Conservation (phyloP, 1,140 invertebrate genomes). For the Drosophila simulans region DNA sequence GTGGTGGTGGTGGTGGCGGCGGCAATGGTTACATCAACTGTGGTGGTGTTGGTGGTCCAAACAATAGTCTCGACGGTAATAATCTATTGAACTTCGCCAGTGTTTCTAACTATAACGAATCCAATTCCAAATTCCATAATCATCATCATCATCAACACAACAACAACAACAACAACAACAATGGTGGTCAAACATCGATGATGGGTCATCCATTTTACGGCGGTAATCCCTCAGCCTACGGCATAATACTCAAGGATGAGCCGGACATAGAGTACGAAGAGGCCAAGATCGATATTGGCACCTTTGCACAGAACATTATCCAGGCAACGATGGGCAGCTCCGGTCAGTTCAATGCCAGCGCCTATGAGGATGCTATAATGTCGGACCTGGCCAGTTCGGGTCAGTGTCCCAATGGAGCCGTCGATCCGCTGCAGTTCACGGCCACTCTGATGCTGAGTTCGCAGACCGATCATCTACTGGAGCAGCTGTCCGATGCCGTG, state of each 20-base stretch:
- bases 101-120: conserved; percentile 74
- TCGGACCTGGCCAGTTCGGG: conserved; percentile 89
- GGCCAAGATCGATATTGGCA: conserved; percentile 88
- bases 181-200: conserved; percentile 7
- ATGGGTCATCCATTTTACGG: conserved; percentile 89
- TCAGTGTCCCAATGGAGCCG: conserved; percentile 83
- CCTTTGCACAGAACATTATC: conserved; percentile 82
- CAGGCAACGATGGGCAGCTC: conserved; percentile 84
- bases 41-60: conserved; percentile 23
- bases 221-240: conserved; percentile 91
- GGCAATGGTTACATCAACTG: conserved; percentile 45
- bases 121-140: conserved; percentile 85
- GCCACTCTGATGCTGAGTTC: conserved; percentile 91
- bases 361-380: conserved; percentile 91
- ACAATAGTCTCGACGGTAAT: conserved; percentile 66
- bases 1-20: conserved; percentile 9
- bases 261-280: conserved; percentile 90
- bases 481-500: conserved; percentile 90
- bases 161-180: conserved; percentile 12
- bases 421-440: conserved; percentile 92
- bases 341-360: conserved; percentile 87
- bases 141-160: conserved; percentile 66
- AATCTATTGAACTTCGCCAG: conserved; percentile 75
- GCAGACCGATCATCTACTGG: conserved; percentile 90
- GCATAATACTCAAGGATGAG: conserved; percentile 91